Evolutionary conservation across 1,140 invertebrate genomes (phyloP).

Genomic region (Drosophila persimilis): DNA sequence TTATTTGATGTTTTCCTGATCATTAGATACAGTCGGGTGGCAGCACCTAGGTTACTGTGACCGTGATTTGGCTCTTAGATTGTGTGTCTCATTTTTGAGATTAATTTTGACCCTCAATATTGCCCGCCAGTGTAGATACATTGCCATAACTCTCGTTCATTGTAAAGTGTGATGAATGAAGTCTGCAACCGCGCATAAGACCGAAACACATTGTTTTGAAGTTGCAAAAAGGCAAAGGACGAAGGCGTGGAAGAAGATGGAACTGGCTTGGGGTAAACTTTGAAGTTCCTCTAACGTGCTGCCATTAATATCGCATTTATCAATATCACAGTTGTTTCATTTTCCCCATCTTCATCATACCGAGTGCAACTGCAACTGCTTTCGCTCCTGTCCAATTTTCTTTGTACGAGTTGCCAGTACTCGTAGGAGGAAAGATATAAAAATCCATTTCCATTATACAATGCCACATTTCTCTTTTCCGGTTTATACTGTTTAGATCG

Average conservation of each 20-base stretch:
- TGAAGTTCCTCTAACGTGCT: conserved; percentile 70
- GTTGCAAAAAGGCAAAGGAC: no score
- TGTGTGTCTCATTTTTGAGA: conserved; percentile 1
- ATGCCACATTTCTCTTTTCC: conserved; percentile 75
- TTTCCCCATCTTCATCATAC: conserved; percentile 63
- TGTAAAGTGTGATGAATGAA: conserved; percentile 57
- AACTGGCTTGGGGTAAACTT: conserved; percentile 36
- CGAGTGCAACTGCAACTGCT: conserved; percentile 5
- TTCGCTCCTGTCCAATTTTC: conserved; percentile 24
- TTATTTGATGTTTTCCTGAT: conserved; percentile 2
- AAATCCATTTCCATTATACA: conserved; percentile 77
- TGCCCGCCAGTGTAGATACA: not conserved
- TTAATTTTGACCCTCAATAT: conserved; percentile 4
- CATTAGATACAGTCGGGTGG: not conserved
- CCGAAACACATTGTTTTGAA: not conserved
- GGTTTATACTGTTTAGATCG: conserved; percentile 78
- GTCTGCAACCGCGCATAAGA: conserved; percentile 56
- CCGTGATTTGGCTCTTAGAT: conserved; percentile 31
- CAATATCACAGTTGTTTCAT: conserved; percentile 79
- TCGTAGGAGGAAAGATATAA: conserved; percentile 44
- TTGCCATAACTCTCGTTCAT: conserved; percentile 2
- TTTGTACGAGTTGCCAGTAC: conserved; percentile 27
- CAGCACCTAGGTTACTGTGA: conserved; percentile 36
- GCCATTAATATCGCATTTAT: conserved; percentile 79
- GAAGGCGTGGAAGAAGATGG: no score